Percentiles rank a stretch among this genome's conserved stretches.
Evolutionary conservation across 2,113 vertebrate species (phyloP).

Genomic region (Cyanoramphus novaezelandiae): DNA sequence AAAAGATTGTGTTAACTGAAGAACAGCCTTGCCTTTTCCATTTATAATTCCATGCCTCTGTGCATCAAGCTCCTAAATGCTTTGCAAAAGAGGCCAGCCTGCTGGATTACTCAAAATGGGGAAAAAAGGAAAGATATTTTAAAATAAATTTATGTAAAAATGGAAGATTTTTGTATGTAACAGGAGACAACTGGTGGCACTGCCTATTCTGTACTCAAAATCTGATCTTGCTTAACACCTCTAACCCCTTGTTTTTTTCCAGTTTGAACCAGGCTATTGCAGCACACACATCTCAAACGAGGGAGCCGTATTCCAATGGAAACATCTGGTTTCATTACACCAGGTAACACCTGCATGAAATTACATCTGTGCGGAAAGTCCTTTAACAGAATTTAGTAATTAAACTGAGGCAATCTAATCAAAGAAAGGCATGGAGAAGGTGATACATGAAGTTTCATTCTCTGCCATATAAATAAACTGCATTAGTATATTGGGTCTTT

Average conservation of each 20-base stretch:
- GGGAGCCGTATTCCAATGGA: not conserved
- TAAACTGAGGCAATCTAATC: slow-evolving; percentile 68
- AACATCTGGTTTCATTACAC: slow-evolving; percentile 70
- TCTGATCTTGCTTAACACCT: not conserved
- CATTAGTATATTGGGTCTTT: slow-evolving; percentile 54
- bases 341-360: slow-evolving; percentile 68
- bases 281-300: slow-evolving; percentile 1
- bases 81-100: not conserved
- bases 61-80: not conserved
- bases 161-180: not conserved
- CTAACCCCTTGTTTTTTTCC: not conserved
- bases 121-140: not conserved
- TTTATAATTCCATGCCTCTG: rapidly evolving
- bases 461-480: slow-evolving; percentile 36
- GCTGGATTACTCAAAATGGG: not conserved
- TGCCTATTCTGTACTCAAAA: not conserved
- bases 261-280: not conserved
- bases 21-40: not conserved
- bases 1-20: not conserved
- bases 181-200: not conserved
- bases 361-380: slow-evolving; percentile 50
- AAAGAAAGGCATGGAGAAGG: slow-evolving; percentile 53
- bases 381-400: slow-evolving; percentile 70
- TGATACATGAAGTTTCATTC: slow-evolving; percentile 53
- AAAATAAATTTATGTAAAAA: not conserved